phyloP scores from a whole-genome alignment of 2,797 vertebrate genomes.

The Pogonophryne albipinna region DNA sequence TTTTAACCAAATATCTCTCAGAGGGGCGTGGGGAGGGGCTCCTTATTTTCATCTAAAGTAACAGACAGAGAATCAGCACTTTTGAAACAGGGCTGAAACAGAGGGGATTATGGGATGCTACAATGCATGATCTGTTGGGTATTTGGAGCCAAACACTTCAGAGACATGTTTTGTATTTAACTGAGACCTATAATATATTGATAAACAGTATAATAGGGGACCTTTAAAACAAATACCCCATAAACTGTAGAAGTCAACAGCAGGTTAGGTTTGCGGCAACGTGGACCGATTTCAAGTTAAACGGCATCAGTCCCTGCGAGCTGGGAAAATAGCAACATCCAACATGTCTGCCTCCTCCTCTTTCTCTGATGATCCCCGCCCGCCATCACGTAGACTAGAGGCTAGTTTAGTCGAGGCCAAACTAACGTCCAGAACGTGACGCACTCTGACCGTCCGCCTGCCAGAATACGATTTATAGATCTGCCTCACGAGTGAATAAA shows the following conservation, averaged over 20 bases:
- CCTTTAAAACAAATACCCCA: too few species aligned
- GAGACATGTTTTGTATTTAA: too few species aligned
- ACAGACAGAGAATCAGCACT: too few species aligned
- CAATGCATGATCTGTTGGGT: too few species aligned
- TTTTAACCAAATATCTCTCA: too few species aligned
- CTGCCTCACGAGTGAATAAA: conserved; percentile 38
- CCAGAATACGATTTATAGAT: conserved; percentile 30
- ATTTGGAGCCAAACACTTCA: too few species aligned
- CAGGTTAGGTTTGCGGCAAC: conserved; percentile 24
- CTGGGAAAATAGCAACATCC: conserved; percentile 14
- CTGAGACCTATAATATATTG: too few species aligned
- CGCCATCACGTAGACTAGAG: conserved; percentile 12
- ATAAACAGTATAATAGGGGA: neutral
- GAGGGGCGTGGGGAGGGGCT: too few species aligned
- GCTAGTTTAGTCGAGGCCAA: conserved; percentile 21
- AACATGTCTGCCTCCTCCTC: conserved; percentile 4
- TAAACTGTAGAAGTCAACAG: conserved; percentile 14
- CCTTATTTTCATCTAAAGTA: too few species aligned
- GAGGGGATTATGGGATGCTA: too few species aligned
- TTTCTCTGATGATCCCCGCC: neutral
- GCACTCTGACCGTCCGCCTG: conserved; percentile 18
- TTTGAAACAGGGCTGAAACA: too few species aligned
- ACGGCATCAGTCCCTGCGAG: neutral
- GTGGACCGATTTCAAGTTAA: conserved; percentile 14
- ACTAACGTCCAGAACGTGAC: conserved; percentile 15